Evolutionary conservation across 2,888 invertebrate genomes (phyloP).

Genomic region (Stenodera caucasica): DNA sequence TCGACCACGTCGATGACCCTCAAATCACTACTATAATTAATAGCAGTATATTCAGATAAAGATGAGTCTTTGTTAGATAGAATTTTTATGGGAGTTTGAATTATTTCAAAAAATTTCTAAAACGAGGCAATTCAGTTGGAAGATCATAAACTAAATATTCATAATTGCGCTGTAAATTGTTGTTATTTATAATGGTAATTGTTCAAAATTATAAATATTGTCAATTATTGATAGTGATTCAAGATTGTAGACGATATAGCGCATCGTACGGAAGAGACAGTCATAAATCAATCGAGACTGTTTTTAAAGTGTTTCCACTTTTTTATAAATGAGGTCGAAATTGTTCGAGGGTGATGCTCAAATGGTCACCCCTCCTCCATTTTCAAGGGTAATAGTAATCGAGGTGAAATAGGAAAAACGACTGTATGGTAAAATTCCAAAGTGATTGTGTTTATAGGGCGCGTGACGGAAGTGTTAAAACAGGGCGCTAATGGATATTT

Average conservation of each 20-base stretch:
- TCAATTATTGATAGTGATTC: neutral
- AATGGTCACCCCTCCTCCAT: neutral
- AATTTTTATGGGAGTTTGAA: no score
- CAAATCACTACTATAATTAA: neutral
- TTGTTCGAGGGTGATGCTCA: neutral
- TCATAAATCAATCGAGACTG: neutral
- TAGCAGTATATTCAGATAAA: neutral
- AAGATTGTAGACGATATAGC: neutral
- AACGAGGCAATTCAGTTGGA: neutral
- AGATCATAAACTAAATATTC: neutral
- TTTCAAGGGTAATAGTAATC: neutral
- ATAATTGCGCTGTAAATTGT: no score
- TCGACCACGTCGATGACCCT: neutral
- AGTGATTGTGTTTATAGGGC: conserved; percentile 1
- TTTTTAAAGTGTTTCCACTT: neutral
- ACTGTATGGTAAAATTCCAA: neutral
- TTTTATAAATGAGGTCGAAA: neutral
- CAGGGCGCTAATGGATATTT: conserved; percentile 6
- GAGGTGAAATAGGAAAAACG: neutral
- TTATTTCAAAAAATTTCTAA: neutral
- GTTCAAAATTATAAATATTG: neutral
- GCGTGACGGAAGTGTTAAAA: conserved; percentile 5
- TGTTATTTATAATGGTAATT: neutral
- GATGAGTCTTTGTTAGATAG: no score
- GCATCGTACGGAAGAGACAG: neutral